Evolutionary conservation across 2,797 vertebrate genomes (phyloP).

Genomic region (Mallotus villosus): DNA sequence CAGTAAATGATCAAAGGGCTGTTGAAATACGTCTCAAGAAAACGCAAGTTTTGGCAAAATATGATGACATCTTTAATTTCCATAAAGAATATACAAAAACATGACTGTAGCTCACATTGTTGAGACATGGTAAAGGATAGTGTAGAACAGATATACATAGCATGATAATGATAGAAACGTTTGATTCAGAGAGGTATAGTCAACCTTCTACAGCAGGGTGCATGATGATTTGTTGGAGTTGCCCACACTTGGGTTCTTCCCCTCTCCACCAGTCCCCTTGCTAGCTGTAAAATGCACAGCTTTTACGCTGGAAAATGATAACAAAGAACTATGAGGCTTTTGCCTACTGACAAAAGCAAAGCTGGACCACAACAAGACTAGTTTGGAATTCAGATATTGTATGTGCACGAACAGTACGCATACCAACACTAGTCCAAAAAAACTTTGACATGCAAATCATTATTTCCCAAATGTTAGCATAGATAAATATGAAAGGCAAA

Average conservation of each 20-base stretch:
- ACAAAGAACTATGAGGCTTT: constrained; percentile 22
- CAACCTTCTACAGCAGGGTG: background rate
- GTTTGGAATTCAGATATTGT: background rate
- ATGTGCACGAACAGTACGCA: background rate
- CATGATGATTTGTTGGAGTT: background rate
- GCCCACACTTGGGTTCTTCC: background rate
- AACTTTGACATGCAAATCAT: background rate
- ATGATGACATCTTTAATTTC: too few relatives aligned
- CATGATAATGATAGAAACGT: too few relatives aligned
- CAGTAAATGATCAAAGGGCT: too few relatives aligned
- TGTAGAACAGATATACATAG: too few relatives aligned
- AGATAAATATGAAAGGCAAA: background rate
- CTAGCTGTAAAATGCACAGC: constrained; percentile 48
- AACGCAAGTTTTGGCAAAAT: too few relatives aligned
- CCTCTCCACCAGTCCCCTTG: background rate
- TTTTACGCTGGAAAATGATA: constrained; percentile 48
- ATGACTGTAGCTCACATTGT: too few relatives aligned
- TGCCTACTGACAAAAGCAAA: background rate
- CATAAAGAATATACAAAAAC: too few relatives aligned
- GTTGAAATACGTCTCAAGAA: too few relatives aligned
- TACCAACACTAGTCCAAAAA: background rate
- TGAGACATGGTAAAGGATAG: too few relatives aligned
- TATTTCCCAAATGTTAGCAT: background rate
- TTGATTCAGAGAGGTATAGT: too few relatives aligned
- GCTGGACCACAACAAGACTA: background rate